A percentile compares a stretch with the other conserved stretches of the same genome.
These are phyloP conservation scores for Pocillopora damicornis DNA, from an alignment of 64 coral and sea anemone genomes.

Conservation along the genomic window DNA sequence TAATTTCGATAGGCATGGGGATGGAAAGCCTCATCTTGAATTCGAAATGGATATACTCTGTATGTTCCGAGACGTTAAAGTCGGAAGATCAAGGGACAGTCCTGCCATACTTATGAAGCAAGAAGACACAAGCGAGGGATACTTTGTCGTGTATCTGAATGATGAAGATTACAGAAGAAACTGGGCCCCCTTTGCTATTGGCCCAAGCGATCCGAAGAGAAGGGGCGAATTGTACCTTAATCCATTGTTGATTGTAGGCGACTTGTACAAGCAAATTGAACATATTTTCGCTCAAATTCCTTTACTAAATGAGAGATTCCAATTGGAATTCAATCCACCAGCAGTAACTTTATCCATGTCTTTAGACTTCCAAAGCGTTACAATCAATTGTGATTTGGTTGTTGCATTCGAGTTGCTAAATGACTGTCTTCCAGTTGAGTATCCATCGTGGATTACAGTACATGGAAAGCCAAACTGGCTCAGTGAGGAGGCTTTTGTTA, in stretches of 20 bases:
- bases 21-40: conserved; percentile 37
- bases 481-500: conserved; percentile 20
- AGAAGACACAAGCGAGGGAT: conserved; percentile 46
- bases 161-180: conserved; percentile 28
- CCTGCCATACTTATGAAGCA: conserved; percentile 51
- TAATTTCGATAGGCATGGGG: conserved; percentile 45
- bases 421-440: conserved; percentile 27
- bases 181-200: conserved; percentile 32
- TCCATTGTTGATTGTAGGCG: conserved; percentile 47
- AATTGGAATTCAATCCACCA: conserved; percentile 56
- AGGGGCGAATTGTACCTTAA: conserved; percentile 57
- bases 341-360: conserved; percentile 43
- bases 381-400: conserved; percentile 52
- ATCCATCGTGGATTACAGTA: conserved; percentile 21
- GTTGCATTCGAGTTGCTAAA: conserved; percentile 32
- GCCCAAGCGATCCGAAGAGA: conserved; percentile 43
- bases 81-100: conserved; percentile 28
- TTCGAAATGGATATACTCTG: conserved; percentile 62
- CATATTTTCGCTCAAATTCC: conserved; percentile 66
- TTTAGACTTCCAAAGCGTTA: conserved; percentile 9
- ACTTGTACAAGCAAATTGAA: conserved; percentile 56
- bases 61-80: conserved; percentile 52
- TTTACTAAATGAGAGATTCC: conserved; percentile 19
- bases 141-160: conserved; percentile 53
- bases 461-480: conserved; percentile 34